A percentile compares a stretch with the other conserved stretches of the same genome.
phyloP scores from a whole-genome alignment of 2,888 invertebrate species.

The Siphlonurus alternatus region DNA sequence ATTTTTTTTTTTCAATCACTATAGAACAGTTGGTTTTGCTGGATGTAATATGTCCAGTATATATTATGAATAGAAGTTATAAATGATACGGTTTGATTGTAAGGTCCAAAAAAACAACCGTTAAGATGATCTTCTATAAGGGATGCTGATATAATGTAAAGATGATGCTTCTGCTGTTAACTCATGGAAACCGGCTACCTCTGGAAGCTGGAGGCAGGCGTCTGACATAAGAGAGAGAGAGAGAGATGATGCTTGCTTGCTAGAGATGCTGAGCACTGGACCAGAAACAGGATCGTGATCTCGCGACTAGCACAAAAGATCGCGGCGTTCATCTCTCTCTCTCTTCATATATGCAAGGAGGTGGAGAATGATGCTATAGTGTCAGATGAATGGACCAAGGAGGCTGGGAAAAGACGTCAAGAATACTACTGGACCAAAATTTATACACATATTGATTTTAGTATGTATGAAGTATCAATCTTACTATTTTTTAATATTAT shows the following conservation, averaged over 20 bases:
- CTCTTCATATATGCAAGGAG: not conserved
- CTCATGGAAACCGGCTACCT: not conserved
- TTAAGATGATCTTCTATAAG: not conserved
- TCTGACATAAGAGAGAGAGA: no score
- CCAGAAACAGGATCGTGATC: not conserved
- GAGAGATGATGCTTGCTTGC: no score
- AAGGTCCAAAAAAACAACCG: not conserved
- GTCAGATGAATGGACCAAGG: not conserved
- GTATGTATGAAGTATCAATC: no score
- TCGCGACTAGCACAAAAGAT: not conserved
- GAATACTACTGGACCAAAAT: not conserved
- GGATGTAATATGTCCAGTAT: not conserved
- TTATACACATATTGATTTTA: not conserved
- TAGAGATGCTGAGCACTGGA: not conserved
- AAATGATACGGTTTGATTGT: not conserved
- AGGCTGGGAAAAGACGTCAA: not conserved
- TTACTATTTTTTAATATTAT: no score
- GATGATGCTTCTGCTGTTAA: not conserved
- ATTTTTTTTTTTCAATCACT: not conserved
- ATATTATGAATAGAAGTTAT: not conserved
- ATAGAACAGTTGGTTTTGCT: no score
- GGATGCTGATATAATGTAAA: not conserved
- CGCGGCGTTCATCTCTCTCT: not conserved
- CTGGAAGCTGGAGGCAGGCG: not conserved
- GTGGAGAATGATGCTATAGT: not conserved